phyloP scores from a whole-genome alignment of 2,888 invertebrate species.

The Scaeva pyrastri region DNA sequence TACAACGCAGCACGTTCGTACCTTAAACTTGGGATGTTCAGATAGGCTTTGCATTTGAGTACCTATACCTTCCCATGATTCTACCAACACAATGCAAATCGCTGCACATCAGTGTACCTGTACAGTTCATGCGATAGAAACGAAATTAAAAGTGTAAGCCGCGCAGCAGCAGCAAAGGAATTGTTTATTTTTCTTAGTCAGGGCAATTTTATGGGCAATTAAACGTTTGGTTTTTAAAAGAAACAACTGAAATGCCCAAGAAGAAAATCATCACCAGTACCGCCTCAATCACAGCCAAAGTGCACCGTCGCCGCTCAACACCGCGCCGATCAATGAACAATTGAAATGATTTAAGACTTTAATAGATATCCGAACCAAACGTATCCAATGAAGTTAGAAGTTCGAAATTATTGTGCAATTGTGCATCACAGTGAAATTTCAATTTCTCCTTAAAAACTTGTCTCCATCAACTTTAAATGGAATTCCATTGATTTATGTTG shows the following conservation, averaged over 20 bases:
- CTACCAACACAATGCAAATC: slow-evolving; percentile 26
- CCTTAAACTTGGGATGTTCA: slow-evolving; percentile 8
- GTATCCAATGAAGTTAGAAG: not conserved
- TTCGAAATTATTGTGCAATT: slow-evolving; percentile 2
- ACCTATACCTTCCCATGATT: too few species aligned
- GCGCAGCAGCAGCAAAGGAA: not conserved
- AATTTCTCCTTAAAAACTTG: slow-evolving; percentile 50
- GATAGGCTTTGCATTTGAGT: not conserved
- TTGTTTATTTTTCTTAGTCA: slow-evolving; percentile 37
- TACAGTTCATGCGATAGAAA: slow-evolving; percentile 23
- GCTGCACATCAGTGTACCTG: too few species aligned
- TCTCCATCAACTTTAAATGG: not conserved
- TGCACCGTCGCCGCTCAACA: not conserved
- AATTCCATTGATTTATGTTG: slow-evolving; percentile 32
- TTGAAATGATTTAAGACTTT: slow-evolving; percentile 50
- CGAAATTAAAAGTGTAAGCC: slow-evolving; percentile 63
- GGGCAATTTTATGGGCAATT: slow-evolving; percentile 54
- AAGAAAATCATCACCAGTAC: slow-evolving; percentile 31
- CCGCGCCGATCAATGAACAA: slow-evolving; percentile 38
- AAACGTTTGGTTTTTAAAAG: slow-evolving; percentile 34
- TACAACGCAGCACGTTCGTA: not conserved
- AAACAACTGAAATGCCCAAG: slow-evolving; percentile 51
- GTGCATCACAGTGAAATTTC: slow-evolving; percentile 37
- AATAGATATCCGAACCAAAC: too few species aligned
- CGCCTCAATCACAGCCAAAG: too few species aligned